Evolutionary conservation across 2,888 invertebrate genomes (phyloP).

Genomic region (Temnothorax ravouxi): DNA sequence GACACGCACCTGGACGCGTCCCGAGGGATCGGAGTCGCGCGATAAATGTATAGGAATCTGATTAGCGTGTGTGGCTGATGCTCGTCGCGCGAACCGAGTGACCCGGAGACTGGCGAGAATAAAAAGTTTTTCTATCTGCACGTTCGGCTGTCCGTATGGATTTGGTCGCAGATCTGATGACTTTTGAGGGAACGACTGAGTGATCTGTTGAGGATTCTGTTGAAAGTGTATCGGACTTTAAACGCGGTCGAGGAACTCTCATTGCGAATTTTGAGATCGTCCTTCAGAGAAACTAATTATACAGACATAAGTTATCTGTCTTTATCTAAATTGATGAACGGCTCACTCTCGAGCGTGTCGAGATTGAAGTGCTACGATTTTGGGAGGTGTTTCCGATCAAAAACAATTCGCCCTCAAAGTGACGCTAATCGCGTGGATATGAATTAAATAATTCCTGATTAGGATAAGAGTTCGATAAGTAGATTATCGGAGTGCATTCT

Average conservation of each 20-base stretch:
- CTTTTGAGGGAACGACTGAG: not conserved
- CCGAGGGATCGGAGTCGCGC: not conserved
- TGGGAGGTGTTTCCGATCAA: not conserved
- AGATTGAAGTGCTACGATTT: not conserved
- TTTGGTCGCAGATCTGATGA: not conserved
- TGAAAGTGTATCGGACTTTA: not conserved
- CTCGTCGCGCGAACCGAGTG: not conserved
- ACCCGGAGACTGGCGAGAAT: too few species aligned
- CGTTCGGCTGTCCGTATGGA: not conserved
- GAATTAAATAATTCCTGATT: not conserved
- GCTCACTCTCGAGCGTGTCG: not conserved
- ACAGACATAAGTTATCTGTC: not conserved
- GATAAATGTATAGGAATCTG: not conserved
- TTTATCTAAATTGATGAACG: not conserved
- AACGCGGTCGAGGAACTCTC: not conserved
- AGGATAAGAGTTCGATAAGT: not conserved
- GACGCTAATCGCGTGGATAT: not conserved
- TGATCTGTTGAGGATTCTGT: slow-evolving; percentile 1
- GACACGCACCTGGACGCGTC: not conserved
- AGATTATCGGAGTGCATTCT: not conserved
- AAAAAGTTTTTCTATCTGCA: not conserved
- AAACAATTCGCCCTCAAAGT: not conserved
- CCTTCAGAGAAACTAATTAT: not conserved
- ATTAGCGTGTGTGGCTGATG: not conserved
- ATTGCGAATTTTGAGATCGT: not conserved